Base-by-base conservation (phyloP, 2,113 vertebrate species). In the Archocentrus centrarchus region DNA sequence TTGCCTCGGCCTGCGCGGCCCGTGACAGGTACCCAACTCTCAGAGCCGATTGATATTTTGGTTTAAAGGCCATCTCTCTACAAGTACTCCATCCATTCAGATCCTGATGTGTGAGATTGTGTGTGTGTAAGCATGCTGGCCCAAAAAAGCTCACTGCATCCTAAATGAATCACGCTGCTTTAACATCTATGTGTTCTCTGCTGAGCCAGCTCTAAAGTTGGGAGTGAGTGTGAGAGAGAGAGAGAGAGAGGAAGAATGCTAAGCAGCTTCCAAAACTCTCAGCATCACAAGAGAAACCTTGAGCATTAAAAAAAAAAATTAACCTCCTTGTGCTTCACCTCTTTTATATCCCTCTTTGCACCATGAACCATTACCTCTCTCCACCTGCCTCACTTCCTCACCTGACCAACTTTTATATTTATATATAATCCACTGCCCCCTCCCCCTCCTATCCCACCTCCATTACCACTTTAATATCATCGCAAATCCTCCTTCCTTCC, bases 181-280 rank as follows among this genome's bases (percentile, higher is more conserved):
- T 90, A 90, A 90, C 83, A 78, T 93, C 88, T 86, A 55, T 63
- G 86, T 75, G 77, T 81, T 90, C 87, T 88, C 86, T 92, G 90
- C 92, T 93, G 94, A 94, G 89, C 77, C 89, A 92, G 92, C 88
- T 88, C 66, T 82, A 86, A 93, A 91, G 89, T 91, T 93, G 53
- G 68, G 66, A n/a, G 61, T 59, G 73, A 79, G 82, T 10, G 59
- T 11, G 37, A 2, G 37, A 39, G 37, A 35, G 35, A 32, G 63
- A 86, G 62, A 80, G 78, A 59, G 62, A 81, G 63, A 88, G 73
- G 37, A n/a, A 76, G 81, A 92, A 86, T 88, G 90, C 81, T 87
- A 88, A 92, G 88, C 77, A 91, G 76, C 82, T 84, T 83, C 84
- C 32, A 62, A 24, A 81, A 87, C 70, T 85, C 77, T 41, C 17